Evolutionary conservation across 2,113 vertebrate species (phyloP).

Genomic region (Heterotis niloticus): DNA sequence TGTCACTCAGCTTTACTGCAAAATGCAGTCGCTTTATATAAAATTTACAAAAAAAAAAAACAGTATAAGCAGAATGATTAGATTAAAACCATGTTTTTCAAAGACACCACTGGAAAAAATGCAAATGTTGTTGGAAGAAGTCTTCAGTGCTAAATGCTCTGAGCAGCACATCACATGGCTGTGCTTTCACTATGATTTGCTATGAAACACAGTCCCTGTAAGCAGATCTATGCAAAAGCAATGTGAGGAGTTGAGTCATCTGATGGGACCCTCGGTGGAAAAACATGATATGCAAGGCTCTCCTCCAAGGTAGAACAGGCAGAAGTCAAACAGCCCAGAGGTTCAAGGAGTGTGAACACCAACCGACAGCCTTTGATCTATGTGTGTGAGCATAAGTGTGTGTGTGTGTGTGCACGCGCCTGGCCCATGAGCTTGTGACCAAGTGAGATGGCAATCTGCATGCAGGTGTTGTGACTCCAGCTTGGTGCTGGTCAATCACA

Average conservation of each 20-base stretch:
- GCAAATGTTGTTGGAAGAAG: too few relatives aligned
- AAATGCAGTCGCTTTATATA: too few relatives aligned
- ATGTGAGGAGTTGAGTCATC: too few relatives aligned
- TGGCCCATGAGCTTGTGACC: slow-evolving; percentile 29
- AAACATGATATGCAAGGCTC: neutral
- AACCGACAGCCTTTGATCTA: neutral
- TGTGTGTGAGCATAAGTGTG: neutral
- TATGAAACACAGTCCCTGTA: too few relatives aligned
- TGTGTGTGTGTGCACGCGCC: slow-evolving; percentile 33
- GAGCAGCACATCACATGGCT: too few relatives aligned
- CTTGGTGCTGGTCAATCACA: slow-evolving; percentile 45
- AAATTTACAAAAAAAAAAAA: neutral
- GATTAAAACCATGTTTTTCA: slow-evolving; percentile 50
- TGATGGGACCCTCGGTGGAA: too few relatives aligned
- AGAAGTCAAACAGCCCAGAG: too few relatives aligned
- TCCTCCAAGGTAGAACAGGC: neutral
- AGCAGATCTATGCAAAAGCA: too few relatives aligned
- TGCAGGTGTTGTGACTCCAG: slow-evolving; percentile 65
- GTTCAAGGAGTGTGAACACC: too few relatives aligned
- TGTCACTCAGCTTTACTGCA: neutral
- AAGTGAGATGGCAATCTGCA: slow-evolving; percentile 65
- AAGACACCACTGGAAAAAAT: neutral
- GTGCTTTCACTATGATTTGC: neutral
- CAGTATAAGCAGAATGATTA: neutral
- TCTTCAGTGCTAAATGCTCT: too few relatives aligned